Base-by-base conservation (phyloP, 2,888 invertebrate species). In the Proisotoma minuta region DNA sequence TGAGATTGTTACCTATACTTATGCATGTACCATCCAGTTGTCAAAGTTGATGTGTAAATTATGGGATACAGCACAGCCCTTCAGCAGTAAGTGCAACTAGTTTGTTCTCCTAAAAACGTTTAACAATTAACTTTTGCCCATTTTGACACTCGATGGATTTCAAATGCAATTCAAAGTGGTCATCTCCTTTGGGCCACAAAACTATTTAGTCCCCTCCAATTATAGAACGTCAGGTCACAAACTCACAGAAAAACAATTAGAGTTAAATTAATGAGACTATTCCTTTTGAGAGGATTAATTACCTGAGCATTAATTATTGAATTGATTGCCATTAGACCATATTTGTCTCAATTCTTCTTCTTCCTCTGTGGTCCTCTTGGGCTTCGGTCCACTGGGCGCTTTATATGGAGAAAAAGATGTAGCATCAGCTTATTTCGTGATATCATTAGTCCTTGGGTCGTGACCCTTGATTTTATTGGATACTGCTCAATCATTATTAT, bases 11-110 rank as follows among this genome's bases (percentile, higher is more conserved):
- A 4, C 43, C 43, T 34, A 12, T 43, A 18, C 5, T 43, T 43
- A 8, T 5, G 43, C 20, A 12, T 4, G 43, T 43, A 18, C 15
- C 43, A 20, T 43, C 43, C 43, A 43, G 43, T 43, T 43, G 43
- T 43, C 43, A 43, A 43, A 43, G 18, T 34, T 43, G 43, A 43
- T 43, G 43, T 43, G 43, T 43, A 43, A 43, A 43, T 43, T 43
- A 43, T 43, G 43, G 43, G 20, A 15, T 43, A 5, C 5, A n/a
- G 20, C 43, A 5, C 5, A n/a, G 20, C 43, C 18, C 43, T 18
- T 43, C 43, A 43, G 20, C 34, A 10, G 15, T 34, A 15, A 43
- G 43, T 20, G 18, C 15, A 43, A 34, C 34, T 34, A 34, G 8
- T 34, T 34, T 10, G 15, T 10, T 34, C 8, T 10, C 8, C 15